These are phyloP conservation scores for Holothuria glaberrima DNA, from an alignment of 35 echinoderm and acorn worm genomes.

Conservation along the genomic window DNA sequence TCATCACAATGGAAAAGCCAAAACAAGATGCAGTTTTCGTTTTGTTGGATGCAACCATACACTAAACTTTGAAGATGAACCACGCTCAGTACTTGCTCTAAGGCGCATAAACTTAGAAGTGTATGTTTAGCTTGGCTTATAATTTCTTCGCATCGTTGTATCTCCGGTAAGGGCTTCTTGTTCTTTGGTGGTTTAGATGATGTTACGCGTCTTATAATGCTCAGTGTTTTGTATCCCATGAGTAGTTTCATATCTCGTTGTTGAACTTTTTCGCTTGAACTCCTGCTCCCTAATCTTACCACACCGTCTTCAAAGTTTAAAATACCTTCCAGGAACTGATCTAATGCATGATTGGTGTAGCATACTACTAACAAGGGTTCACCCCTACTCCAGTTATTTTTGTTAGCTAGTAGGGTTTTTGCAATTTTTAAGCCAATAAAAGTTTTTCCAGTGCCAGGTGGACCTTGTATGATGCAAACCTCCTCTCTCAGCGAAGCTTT, in stretches of 20 bases:
- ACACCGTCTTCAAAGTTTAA: conserved; percentile 54
- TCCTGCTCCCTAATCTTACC: conserved; percentile 64
- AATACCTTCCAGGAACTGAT: conserved; percentile 85
- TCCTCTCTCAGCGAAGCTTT: conserved; percentile 76
- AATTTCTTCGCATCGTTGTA: conserved; percentile 57
- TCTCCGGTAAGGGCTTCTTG: neutral
- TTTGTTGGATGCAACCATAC: too few species aligned
- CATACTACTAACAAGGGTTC: conserved; percentile 81
- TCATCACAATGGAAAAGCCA: too few species aligned
- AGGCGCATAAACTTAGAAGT: neutral
- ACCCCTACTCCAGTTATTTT: conserved; percentile 66
- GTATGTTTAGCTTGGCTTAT: neutral
- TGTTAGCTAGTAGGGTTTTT: conserved; percentile 65
- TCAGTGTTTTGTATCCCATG: neutral
- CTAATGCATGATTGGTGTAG: conserved; percentile 88
- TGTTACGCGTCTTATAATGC: neutral
- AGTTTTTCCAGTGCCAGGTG: conserved; percentile 85
- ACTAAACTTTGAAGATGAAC: conserved; percentile 22
- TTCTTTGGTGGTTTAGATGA: neutral
- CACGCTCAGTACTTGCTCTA: conserved; percentile 36
- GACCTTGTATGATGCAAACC: conserved; percentile 83
- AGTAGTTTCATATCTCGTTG: neutral
- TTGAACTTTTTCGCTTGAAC: conserved; percentile 57
- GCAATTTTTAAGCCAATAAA: conserved; percentile 85
- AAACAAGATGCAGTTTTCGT: too few species aligned